Conservation (phyloP, 2,113 vertebrate genomes). For the Alaudala cheleensis region DNA sequence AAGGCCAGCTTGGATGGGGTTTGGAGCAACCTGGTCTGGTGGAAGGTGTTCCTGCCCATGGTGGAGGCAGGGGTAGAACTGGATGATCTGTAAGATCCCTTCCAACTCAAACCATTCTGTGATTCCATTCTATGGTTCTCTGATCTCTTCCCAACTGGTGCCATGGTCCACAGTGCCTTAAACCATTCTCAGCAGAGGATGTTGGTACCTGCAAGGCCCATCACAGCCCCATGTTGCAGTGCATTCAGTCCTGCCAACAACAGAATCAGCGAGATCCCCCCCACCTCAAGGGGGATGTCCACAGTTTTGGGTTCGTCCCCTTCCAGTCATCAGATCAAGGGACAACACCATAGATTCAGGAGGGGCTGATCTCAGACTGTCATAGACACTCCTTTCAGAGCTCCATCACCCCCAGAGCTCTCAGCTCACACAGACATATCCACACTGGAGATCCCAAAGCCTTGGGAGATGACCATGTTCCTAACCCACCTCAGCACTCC, state of each 20-base stretch:
- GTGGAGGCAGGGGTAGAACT: background rate
- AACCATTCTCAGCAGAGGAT: background rate
- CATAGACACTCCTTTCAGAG: background rate
- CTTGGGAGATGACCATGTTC: background rate
- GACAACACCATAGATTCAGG: fast-evolving
- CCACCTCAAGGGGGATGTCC: background rate
- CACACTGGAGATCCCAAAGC: background rate
- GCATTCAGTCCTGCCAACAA: background rate
- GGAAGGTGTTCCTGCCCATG: background rate
- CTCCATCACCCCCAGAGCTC: background rate
- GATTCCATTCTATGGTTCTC: background rate
- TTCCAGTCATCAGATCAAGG: background rate
- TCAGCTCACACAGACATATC: background rate
- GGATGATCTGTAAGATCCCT: background rate
- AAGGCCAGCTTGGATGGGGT: background rate
- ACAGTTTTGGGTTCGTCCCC: background rate
- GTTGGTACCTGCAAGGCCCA: background rate
- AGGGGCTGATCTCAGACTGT: background rate
- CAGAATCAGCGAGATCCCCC: background rate
- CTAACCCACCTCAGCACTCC: background rate
- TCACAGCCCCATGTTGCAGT: background rate
- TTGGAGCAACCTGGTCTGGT: background rate
- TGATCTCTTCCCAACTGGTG: background rate
- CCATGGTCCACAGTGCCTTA: background rate
- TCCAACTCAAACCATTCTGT: background rate